Conservation (phyloP, 2,797 vertebrate species). For the Oryzias dopingdopingensis region DNA sequence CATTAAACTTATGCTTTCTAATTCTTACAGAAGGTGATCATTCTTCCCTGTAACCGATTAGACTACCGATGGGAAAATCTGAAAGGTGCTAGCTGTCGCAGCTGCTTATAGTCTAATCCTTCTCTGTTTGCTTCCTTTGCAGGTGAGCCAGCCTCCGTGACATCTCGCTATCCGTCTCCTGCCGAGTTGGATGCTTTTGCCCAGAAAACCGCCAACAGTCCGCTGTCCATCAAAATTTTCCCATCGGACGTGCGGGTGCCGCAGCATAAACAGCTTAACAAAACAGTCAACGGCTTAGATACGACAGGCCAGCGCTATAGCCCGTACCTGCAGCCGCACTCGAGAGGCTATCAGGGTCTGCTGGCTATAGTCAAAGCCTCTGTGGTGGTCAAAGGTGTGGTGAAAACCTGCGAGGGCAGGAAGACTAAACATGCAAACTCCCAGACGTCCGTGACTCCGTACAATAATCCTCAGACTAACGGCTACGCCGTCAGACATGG, state of each 20-base stretch:
- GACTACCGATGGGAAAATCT: constrained; percentile 15
- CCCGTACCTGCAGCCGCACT: constrained; percentile 81
- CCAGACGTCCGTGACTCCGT: constrained; percentile 85
- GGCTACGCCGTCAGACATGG: constrained; percentile 83
- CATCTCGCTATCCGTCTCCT: constrained; percentile 89
- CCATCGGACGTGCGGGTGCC: constrained; percentile 94
- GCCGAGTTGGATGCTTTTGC: constrained; percentile 96
- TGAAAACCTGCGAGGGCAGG: constrained; percentile 91
- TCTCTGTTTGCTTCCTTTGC: constrained; percentile 42
- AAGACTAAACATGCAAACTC: constrained; percentile 89
- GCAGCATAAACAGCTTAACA: constrained; percentile 94
- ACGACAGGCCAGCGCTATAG: constrained; percentile 87
- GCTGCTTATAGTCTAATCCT: constrained; percentile 22
- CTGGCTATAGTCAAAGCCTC: constrained; percentile 86
- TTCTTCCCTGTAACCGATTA: constrained; percentile 45
- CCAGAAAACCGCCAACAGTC: constrained; percentile 91
- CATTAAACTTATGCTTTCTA: too few species aligned
- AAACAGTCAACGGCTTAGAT: constrained; percentile 94
- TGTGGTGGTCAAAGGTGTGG: constrained; percentile 76
- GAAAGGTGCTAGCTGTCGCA: constrained; percentile 30
- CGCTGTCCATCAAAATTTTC: constrained; percentile 97
- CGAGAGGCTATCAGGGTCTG: constrained; percentile 87
- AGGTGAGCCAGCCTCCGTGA: constrained; percentile 84
- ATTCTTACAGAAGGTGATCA: constrained; percentile 37
- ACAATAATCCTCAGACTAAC: constrained; percentile 84